Conservation (phyloP, 2,888 invertebrate genomes). For the Sylvicola cinctus region DNA sequence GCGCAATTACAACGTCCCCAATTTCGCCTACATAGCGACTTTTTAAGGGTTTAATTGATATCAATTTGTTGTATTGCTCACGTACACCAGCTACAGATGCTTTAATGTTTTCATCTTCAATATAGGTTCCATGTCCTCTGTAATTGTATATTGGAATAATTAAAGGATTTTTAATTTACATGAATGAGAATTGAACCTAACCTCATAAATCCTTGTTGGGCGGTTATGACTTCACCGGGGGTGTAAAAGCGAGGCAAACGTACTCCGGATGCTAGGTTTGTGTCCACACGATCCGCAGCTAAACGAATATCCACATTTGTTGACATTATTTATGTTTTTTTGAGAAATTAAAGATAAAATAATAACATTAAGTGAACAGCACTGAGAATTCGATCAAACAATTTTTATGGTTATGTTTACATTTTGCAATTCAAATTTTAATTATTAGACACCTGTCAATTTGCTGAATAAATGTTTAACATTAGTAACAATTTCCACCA, state of each 20-base stretch:
- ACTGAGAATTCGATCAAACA: too few relatives aligned
- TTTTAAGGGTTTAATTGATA: slow-evolving; percentile 79
- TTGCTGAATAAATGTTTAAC: too few relatives aligned
- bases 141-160: slow-evolving; percentile 2
- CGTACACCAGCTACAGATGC: slow-evolving; percentile 89
- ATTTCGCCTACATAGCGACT: slow-evolving; percentile 84
- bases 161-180: neutral
- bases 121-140: slow-evolving; percentile 94
- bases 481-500: too few relatives aligned
- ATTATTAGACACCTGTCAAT: too few relatives aligned
- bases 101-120: slow-evolving; percentile 60
- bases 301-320: slow-evolving; percentile 38
- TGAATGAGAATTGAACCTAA: slow-evolving; percentile 18
- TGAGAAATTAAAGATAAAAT: too few relatives aligned
- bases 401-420: too few relatives aligned
- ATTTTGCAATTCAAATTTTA: too few relatives aligned
- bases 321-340: too few relatives aligned
- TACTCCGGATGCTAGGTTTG: slow-evolving; percentile 25
- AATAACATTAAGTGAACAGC: too few relatives aligned
- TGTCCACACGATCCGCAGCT: slow-evolving; percentile 42
- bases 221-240: slow-evolving; percentile 73
- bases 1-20: slow-evolving; percentile 90
- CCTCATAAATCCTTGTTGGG: slow-evolving; percentile 70
- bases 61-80: slow-evolving; percentile 84
- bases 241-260: slow-evolving; percentile 49